Evolutionary conservation across 2,113 vertebrate species (phyloP), one percentile per base, ranked within the genome.

Genomic region (Labrus mixtus): DNA sequence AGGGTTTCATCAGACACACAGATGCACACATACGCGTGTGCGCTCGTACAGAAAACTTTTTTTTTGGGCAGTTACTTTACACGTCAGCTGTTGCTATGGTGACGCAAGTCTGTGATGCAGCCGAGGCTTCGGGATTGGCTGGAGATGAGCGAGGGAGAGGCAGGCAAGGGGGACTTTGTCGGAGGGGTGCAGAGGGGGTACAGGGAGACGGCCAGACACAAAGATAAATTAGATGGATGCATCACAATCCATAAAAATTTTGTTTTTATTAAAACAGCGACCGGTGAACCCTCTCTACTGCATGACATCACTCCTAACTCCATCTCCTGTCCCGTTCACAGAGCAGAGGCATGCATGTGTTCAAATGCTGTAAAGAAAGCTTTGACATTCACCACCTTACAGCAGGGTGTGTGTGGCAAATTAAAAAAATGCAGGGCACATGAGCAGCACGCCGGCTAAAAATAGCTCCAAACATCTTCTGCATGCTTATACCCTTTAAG

Each of bases 1-100:
- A 88, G 77, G 80, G 57, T 87, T 90, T 91, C 88, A 86, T 90
- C 89, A 91, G 85, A 91, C 82, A 76, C 77, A 83, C 73, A 88
- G 77, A 88, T 86, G 82, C 84, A 81, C 84, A 81, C 68, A 80
- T 51, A 58, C 43, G 60, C 50, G 55, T 65, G 60, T 72, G 58
- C 33, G 46, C 84, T 83, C 53, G 65, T 84, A 83, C 74, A 82
- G 63, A 86, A 87, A 91, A 92, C 74, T 78, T 91, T 92, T 91
- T 92, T 87, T 90, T 84, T 74, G 87, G 83, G 77, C 82, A 68
- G 83, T 82, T 93, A 90, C 86, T 87, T 93, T 91, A 71, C 86
- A 94, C 92, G 93, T 94, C 93, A 94, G 93, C 91, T 95, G 94
- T 95, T 94, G 93, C 94, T 90, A 94, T 94, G 92, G 93, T 91